These are phyloP conservation scores for Phaethornis superciliosus DNA, from an alignment of 2,113 vertebrate genomes.

Conservation along the genomic window DNA sequence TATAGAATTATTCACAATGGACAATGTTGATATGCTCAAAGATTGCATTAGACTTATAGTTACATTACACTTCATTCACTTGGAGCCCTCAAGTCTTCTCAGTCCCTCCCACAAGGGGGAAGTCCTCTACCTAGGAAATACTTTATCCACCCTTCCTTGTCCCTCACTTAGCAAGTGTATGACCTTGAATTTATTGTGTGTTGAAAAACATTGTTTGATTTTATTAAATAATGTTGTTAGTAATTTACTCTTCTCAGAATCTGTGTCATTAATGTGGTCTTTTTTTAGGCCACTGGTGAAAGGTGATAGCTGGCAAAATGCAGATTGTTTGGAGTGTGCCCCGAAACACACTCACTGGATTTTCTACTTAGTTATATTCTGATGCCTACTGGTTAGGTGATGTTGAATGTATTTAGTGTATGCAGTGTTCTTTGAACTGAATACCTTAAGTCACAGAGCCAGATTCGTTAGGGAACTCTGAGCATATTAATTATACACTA, in stretches of 20 bases:
- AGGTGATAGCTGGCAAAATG: neutral
- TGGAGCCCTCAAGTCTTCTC: neutral
- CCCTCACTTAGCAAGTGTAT: neutral
- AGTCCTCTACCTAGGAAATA: neutral
- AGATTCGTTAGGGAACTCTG: neutral
- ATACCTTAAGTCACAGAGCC: neutral
- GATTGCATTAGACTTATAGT: neutral
- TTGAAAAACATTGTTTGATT: neutral
- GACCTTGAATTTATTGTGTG: neutral
- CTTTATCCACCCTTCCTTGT: neutral
- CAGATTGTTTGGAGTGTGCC: neutral
- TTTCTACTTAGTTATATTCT: neutral
- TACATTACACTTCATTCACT: neutral
- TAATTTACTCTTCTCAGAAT: neutral
- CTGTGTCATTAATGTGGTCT: neutral
- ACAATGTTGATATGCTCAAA: neutral
- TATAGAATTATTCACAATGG: neutral
- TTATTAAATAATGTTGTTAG: neutral
- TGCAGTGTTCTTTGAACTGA: neutral
- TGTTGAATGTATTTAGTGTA: neutral
- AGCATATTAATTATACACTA: neutral
- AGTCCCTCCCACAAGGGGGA: rapidly evolving
- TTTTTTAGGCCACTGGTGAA: neutral
- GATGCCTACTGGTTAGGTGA: neutral
- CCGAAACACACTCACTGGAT: neutral